A percentile compares a stretch with the other conserved stretches of the same genome.
These are phyloP conservation scores for Caenorhabditis inopinata DNA, from an alignment of 1,140 invertebrate species.

Conservation along the genomic window DNA sequence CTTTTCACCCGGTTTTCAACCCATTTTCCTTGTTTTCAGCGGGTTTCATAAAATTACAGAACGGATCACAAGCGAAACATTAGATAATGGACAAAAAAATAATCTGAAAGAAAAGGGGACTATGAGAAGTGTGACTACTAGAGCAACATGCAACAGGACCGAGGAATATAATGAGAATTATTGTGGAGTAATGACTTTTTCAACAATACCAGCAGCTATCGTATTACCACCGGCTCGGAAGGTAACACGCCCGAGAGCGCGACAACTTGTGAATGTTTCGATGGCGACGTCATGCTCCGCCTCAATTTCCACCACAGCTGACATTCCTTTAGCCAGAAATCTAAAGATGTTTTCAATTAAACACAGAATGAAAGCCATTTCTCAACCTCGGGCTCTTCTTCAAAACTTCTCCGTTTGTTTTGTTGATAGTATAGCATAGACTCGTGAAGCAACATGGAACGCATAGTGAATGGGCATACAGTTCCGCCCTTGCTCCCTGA, in stretches of 20 bases:
- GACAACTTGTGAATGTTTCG: constrained; percentile 51
- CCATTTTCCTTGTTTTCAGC: too few relatives aligned
- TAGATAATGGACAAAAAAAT: too few relatives aligned
- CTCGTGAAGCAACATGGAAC: constrained; percentile 85
- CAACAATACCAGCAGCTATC: constrained; percentile 57
- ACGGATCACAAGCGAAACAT: too few relatives aligned
- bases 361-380: too few relatives aligned
- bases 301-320: constrained; percentile 54
- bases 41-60: too few relatives aligned
- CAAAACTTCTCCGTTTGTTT: constrained; percentile 54
- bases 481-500: constrained; percentile 73
- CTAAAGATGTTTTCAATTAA: too few relatives aligned
- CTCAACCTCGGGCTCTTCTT: constrained; percentile 62
- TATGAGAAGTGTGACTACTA: too few relatives aligned
- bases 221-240: constrained; percentile 53
- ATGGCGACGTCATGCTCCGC: constrained; percentile 49
- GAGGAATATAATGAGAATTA: too few relatives aligned
- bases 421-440: constrained; percentile 72
- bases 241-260: constrained; percentile 51
- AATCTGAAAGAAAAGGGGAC: too few relatives aligned
- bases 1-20: too few relatives aligned
- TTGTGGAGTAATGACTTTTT: constrained; percentile 38
- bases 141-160: too few relatives aligned
- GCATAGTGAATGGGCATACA: constrained; percentile 61
- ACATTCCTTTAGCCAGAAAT: constrained; percentile 48